Evolutionary conservation across 2,888 invertebrate species (phyloP).

Genomic region (Balanococcus diminutus): DNA sequence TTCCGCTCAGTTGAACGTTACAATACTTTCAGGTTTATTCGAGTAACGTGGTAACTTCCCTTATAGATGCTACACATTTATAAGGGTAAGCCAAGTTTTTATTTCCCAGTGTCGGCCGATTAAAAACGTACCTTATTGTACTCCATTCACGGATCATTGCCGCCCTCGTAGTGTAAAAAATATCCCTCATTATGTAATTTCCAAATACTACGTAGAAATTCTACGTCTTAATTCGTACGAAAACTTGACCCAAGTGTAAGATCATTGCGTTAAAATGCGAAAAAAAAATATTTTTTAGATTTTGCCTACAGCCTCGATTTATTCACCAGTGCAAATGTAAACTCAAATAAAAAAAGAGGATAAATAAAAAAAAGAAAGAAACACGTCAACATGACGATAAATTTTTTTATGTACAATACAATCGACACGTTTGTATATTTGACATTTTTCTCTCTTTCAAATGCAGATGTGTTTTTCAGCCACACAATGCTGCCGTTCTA

Average conservation of each 20-base stretch:
- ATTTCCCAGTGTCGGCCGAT: slow-evolving; percentile 31
- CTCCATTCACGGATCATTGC: slow-evolving; percentile 20
- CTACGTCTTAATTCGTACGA: background rate
- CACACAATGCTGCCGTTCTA: slow-evolving; percentile 37
- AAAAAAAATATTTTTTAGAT: background rate
- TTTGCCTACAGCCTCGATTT: background rate
- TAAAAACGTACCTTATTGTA: slow-evolving; percentile 25
- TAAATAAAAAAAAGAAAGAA: slow-evolving; percentile 21
- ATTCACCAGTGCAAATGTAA: slow-evolving; percentile 33
- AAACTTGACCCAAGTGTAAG: background rate
- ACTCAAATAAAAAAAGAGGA: slow-evolving; percentile 35
- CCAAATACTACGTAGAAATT: background rate
- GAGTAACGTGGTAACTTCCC: slow-evolving; percentile 24
- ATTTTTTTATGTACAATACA: slow-evolving; percentile 43
- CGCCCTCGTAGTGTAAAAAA: slow-evolving; percentile 12
- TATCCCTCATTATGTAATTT: slow-evolving; percentile 9
- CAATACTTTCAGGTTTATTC: slow-evolving; percentile 40
- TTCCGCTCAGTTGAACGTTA: slow-evolving; percentile 40
- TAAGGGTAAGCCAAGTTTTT: slow-evolving; percentile 21
- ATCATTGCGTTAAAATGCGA: background rate
- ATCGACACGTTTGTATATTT: slow-evolving; percentile 46
- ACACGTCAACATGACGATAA: slow-evolving; percentile 42
- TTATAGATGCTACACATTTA: background rate
- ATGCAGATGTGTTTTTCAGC: slow-evolving; percentile 49
- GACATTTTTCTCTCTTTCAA: slow-evolving; percentile 49